Base-by-base conservation (phyloP, 2,888 invertebrate species). In the Caradrina clavipalpis region DNA sequence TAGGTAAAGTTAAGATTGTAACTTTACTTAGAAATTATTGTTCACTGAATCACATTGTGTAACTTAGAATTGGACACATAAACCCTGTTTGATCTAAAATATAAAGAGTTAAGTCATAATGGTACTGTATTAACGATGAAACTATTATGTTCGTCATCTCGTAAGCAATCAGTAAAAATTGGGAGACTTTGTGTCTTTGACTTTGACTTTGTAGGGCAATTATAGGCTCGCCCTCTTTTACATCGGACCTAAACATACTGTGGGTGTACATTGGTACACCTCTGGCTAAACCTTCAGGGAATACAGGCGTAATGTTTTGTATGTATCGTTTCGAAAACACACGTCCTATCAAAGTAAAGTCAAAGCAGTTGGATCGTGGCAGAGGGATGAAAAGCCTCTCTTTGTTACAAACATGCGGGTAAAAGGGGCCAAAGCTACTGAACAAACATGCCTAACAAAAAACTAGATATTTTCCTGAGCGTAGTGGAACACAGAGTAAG, bases 361-460 rank as follows among this genome's bases (percentile, higher is more conserved):
- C 42, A 42, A 45, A 45, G 11, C 17, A 45, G 45, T 50, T 47
- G 22, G 50, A 69, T 26, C 13, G 26, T 50, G 63, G 39, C 17
- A 59, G 19, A 69, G n/a, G 26, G 60, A 76, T 58, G 65, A 57
- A 65, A 69, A 47, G n/a, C 26, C 47, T 63, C 60, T 47, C 35
- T 60, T 51, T 73, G 60, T 58, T 62, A 62, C 59, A 57, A 68
- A 70, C 59, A 80, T 81, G 67, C 79, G 75, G 79, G 79, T 17
- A 69, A 62, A 78, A 72, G 54, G 51, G 45, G n/a, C 42, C 51
- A 22, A 54, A 61, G n/a, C 51, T 58, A 61, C 49, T 51, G 39
- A 68, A 70, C 56, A 66, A 67, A 49, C 19, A 63, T 22, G 42
- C 13, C 26, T 42, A 42, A 65, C 61, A 81, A 75, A 81, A 76